A percentile compares a stretch with the other conserved stretches of the same genome.
Conservation (phyloP, 2,888 invertebrate species). For the Drosophila nigricruria region DNA sequence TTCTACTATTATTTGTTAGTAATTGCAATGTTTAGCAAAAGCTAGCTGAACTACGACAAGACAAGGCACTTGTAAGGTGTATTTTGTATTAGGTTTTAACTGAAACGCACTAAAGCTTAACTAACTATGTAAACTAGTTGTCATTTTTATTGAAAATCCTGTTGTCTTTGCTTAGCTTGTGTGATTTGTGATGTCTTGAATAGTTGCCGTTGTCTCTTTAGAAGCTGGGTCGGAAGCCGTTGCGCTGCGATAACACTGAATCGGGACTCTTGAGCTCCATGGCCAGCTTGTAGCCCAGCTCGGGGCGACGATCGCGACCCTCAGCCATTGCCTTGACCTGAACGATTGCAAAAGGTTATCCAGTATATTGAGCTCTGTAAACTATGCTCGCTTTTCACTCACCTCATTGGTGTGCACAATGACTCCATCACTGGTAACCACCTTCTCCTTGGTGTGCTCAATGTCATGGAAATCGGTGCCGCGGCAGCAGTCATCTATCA, state of each 20-base stretch:
- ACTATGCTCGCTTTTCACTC: slow-evolving; percentile 13
- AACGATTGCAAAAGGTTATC: background rate
- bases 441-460: slow-evolving; percentile 91
- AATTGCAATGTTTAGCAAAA: slow-evolving; percentile 54
- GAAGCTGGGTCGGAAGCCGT: slow-evolving; percentile 73
- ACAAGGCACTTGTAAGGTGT: background rate
- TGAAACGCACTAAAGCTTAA: slow-evolving; percentile 31
- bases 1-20: background rate
- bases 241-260: slow-evolving; percentile 84
- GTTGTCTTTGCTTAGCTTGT: slow-evolving; percentile 45
- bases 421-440: slow-evolving; percentile 91
- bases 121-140: slow-evolving; percentile 41
- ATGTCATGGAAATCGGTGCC: slow-evolving; percentile 95
- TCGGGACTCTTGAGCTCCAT: slow-evolving; percentile 91
- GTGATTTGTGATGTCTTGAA: slow-evolving; percentile 25
- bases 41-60: slow-evolving; percentile 54
- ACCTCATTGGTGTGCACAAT: slow-evolving; percentile 92
- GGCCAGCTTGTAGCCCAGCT: slow-evolving; percentile 94
- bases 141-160: slow-evolving; percentile 5
- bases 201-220: slow-evolving; percentile 27
- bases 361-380: background rate
- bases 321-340: slow-evolving; percentile 95
- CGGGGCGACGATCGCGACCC: slow-evolving; percentile 94
- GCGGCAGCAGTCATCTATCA: slow-evolving; percentile 95
- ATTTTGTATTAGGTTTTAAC: background rate